Evolutionary conservation across 2,113 vertebrate genomes (phyloP).

Genomic region (Podarcis raffonei): DNA sequence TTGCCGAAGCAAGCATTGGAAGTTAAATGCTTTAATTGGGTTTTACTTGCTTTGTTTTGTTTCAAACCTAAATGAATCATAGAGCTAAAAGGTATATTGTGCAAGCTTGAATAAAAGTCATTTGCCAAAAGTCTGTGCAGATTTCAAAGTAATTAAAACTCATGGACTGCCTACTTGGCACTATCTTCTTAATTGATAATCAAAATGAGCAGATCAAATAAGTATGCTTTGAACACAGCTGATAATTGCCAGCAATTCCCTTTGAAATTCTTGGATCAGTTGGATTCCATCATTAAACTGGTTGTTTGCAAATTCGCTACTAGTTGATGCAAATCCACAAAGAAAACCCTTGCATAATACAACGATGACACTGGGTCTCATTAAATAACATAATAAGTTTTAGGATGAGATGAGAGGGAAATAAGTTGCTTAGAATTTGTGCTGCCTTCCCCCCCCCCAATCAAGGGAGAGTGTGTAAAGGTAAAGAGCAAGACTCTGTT

Average conservation of each 20-base stretch:
- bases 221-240: slow-evolving; percentile 46
- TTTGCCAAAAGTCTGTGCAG: slow-evolving; percentile 63
- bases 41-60: slow-evolving; percentile 34
- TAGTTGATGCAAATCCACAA: slow-evolving; percentile 41
- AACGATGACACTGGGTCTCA: slow-evolving; percentile 47
- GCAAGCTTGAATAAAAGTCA: slow-evolving; percentile 58
- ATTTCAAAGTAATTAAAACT: slow-evolving; percentile 70
- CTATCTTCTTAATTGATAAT: slow-evolving; percentile 59
- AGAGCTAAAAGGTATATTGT: slow-evolving; percentile 60
- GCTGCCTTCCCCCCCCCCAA: no score
- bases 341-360: slow-evolving; percentile 34
- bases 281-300: slow-evolving; percentile 46
- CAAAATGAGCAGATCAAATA: slow-evolving; percentile 67
- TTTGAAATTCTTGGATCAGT: slow-evolving; percentile 56
- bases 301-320: slow-evolving; percentile 43
- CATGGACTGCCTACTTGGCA: slow-evolving; percentile 41
- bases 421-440: background rate
- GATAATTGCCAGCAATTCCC: slow-evolving; percentile 43
- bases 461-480: background rate
- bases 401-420: background rate
- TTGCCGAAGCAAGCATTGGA: slow-evolving; percentile 23
- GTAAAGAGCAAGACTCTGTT: background rate
- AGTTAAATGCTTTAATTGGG: slow-evolving; percentile 17
- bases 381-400: slow-evolving; percentile 46
- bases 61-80: slow-evolving; percentile 39